Percentiles rank a stretch among this genome's conserved stretches.
Conservation (phyloP, 92 coral and sea anemone species). For the Epizoanthus illoricatus region DNA sequence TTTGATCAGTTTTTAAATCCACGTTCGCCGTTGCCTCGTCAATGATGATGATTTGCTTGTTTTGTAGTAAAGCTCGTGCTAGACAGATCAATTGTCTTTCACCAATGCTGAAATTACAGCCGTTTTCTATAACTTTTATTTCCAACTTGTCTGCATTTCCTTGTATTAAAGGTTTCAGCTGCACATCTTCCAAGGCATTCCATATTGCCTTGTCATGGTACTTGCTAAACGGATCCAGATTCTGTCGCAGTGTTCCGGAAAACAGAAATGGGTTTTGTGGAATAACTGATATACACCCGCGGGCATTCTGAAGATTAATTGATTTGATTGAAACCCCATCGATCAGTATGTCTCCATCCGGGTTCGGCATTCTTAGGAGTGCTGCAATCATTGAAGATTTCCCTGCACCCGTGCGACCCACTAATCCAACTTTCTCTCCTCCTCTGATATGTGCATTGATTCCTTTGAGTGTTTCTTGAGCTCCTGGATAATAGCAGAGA, state of each 20-base stretch:
- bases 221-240: constrained; percentile 21
- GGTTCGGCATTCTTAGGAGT: constrained; percentile 11
- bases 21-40: constrained; percentile 30
- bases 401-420: constrained; percentile 32
- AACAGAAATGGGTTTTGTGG: constrained; percentile 31
- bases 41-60: constrained; percentile 15
- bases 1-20: constrained; percentile 13
- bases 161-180: constrained; percentile 21
- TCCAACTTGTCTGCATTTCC: not conserved
- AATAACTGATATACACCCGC: constrained; percentile 22
- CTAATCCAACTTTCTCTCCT: constrained; percentile 30
- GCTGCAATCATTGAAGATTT: constrained; percentile 30
- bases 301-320: constrained; percentile 22
- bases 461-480: constrained; percentile 21
- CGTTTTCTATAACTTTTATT: constrained; percentile 14
- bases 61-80: constrained; percentile 23
- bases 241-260: constrained; percentile 25
- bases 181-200: constrained; percentile 20
- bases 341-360: constrained; percentile 21
- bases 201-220: constrained; percentile 15
- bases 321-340: constrained; percentile 18
- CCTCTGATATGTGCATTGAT: constrained; percentile 13
- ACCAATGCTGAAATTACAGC: constrained; percentile 24
- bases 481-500: constrained; percentile 15
- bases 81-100: constrained; percentile 23